A percentile compares a stretch with the other conserved stretches of the same genome.
These are phyloP conservation scores for Xylocampa areola DNA, from an alignment of 2,888 invertebrate species.

Conservation along the genomic window DNA sequence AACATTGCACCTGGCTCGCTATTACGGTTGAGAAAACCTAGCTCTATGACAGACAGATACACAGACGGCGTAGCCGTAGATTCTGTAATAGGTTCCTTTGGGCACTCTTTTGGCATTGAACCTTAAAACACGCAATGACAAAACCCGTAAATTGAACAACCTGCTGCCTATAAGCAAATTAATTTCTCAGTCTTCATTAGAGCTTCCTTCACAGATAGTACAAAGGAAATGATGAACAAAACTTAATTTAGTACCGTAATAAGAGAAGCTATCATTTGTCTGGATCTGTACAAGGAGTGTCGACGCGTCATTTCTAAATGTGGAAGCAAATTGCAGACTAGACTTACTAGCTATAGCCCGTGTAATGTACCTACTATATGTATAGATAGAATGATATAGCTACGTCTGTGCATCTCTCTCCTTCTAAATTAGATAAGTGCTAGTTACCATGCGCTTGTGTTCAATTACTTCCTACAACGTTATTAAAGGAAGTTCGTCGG, in stretches of 20 bases:
- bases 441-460: slow-evolving; percentile 44
- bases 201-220: not conserved
- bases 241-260: slow-evolving; percentile 41
- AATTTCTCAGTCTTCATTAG: not conserved
- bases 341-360: slow-evolving; percentile 4
- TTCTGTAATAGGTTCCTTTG: no score
- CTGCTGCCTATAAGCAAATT: not conserved
- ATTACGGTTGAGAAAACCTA: no score
- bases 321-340: slow-evolving; percentile 50
- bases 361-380: slow-evolving; percentile 41
- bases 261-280: slow-evolving; percentile 45
- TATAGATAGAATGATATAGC: no score
- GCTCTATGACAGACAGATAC: no score
- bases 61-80: no score
- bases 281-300: slow-evolving; percentile 37
- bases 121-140: no score
- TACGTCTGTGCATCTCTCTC: slow-evolving; percentile 47
- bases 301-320: slow-evolving; percentile 58
- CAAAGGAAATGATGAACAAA: slow-evolving; percentile 35
- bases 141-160: not conserved
- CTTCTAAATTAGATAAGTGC: slow-evolving; percentile 64
- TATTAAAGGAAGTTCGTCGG: slow-evolving; percentile 32
- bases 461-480: slow-evolving; percentile 54
- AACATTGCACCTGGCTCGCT: no score
- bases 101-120: no score